Conservation (phyloP, 2,888 invertebrate species). For the Rhabditoides inermis region DNA sequence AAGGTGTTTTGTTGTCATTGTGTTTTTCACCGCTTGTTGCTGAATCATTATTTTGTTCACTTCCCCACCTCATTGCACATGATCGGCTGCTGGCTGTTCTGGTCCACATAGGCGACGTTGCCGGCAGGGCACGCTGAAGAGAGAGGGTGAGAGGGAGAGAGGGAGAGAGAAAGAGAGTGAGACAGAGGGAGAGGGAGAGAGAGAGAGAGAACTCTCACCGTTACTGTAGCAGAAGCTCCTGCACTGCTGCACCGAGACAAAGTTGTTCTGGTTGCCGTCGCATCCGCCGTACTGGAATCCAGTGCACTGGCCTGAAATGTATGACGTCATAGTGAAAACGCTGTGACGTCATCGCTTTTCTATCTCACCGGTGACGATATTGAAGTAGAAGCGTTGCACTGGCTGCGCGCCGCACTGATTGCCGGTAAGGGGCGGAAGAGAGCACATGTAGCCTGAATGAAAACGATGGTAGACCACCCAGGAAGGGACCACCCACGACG, state of each 20-base stretch:
- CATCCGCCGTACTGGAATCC: constrained; percentile 43
- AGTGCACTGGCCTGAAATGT: constrained; percentile 33
- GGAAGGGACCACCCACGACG: too few species aligned
- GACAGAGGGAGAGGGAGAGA: too few species aligned
- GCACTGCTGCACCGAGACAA: constrained; percentile 36
- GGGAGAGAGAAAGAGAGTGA: too few species aligned
- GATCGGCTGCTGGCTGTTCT: constrained; percentile 33
- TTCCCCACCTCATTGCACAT: constrained; percentile 26
- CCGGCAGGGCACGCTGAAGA: constrained; percentile 29
- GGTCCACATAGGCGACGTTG: constrained; percentile 37
- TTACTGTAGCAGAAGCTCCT: constrained; percentile 34
- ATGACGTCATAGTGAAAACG: too few species aligned
- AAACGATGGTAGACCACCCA: too few species aligned
- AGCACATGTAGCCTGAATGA: constrained; percentile 29
- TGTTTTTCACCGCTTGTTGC: background rate
- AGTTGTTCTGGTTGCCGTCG: constrained; percentile 42
- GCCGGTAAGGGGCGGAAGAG: constrained; percentile 35
- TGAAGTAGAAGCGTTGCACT: constrained; percentile 29
- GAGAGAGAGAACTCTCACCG: constrained; percentile 3
- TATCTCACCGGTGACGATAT: constrained; percentile 47
- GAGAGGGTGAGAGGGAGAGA: too few species aligned
- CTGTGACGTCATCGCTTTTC: too few species aligned
- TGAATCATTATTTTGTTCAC: background rate
- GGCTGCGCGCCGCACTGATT: constrained; percentile 21
- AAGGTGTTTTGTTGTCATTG: too few species aligned